A percentile compares a stretch with the other conserved stretches of the same genome.
These are phyloP conservation scores for Jordanella pulchra DNA, from an alignment of 2,797 vertebrate genomes.

Conservation along the genomic window DNA sequence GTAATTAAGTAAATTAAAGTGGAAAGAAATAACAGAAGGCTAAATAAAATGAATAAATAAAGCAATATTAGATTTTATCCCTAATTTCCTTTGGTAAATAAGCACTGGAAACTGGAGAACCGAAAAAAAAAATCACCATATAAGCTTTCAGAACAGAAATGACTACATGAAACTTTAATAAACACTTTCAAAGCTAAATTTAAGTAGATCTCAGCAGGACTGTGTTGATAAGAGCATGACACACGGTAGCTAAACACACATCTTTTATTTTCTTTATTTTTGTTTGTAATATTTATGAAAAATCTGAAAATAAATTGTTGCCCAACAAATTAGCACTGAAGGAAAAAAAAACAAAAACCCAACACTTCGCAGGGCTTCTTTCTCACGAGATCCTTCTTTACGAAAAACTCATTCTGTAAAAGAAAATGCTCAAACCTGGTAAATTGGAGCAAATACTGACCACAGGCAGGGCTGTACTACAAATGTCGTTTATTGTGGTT, in stretches of 20 bases:
- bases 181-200: neutral
- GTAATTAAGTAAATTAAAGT: neutral
- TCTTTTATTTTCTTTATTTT: neutral
- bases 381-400: neutral
- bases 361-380: neutral
- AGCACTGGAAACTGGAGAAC: neutral
- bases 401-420: neutral
- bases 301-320: neutral
- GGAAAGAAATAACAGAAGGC: neutral
- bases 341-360: neutral
- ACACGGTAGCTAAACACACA: neutral
- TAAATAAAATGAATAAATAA: neutral
- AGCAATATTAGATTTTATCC: neutral
- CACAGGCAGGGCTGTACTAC: neutral
- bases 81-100: neutral
- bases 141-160: neutral
- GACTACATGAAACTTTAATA: neutral
- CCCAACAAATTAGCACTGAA: neutral
- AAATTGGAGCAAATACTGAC: slow-evolving; percentile 14
- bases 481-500: neutral
- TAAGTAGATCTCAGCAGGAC: neutral
- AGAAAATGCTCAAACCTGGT: neutral
- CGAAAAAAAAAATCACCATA: neutral
- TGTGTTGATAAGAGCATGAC: neutral
- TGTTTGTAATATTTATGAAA: neutral